phyloP scores from a whole-genome alignment of 2,113 vertebrate species.

The Hoplias malabaricus region DNA sequence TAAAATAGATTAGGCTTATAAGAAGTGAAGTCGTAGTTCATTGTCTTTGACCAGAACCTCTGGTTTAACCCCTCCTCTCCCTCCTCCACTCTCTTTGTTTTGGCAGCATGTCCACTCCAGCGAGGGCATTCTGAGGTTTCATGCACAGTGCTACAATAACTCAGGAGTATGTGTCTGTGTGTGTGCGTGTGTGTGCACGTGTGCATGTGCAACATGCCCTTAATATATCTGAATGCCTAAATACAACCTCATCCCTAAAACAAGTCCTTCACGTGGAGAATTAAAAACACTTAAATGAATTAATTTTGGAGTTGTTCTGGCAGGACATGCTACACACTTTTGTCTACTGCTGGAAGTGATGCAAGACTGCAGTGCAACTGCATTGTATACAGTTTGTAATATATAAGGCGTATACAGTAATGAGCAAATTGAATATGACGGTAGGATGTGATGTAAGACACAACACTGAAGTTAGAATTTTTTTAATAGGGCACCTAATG shows the following conservation, averaged over 20 bases:
- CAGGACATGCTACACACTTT: no score
- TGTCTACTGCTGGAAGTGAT: no score
- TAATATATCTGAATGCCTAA: neutral
- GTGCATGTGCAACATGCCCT: neutral
- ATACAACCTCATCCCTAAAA: neutral
- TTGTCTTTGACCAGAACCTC: conserved; percentile 19
- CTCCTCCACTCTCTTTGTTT: conserved; percentile 22
- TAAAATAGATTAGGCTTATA: conserved; percentile 34
- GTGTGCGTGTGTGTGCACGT: neutral
- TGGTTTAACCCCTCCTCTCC: conserved; percentile 16
- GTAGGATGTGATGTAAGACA: no score
- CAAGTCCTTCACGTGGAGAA: neutral
- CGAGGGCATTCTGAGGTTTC: conserved; percentile 38
- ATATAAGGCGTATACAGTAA: no score
- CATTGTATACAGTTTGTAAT: no score
- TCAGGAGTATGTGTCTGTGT: conserved; percentile 9
- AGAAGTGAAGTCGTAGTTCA: conserved; percentile 26
- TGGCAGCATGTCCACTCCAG: conserved; percentile 12
- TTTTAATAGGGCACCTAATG: no score
- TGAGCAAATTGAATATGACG: no score
- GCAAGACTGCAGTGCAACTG: no score
- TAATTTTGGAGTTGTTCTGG: no score
- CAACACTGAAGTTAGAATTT: no score
- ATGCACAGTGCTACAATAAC: conserved; percentile 32
- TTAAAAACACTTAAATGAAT: neutral